Conservation (phyloP, 2,797 vertebrate genomes). For the Tapera naevia region DNA sequence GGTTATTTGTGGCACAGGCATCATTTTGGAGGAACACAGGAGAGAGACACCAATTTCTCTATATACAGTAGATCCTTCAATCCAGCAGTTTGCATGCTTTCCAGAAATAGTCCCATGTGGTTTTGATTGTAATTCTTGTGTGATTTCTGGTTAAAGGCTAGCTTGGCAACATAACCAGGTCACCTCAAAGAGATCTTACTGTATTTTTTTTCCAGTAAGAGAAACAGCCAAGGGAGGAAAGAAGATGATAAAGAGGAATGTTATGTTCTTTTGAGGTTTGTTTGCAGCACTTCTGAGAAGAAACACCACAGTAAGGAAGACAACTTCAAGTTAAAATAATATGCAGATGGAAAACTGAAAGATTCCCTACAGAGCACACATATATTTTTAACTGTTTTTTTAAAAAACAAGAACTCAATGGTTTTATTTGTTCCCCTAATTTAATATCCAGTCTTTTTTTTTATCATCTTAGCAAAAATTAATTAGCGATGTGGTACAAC, state of each 20-base stretch:
- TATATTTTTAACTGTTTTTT: background rate
- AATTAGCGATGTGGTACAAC: background rate
- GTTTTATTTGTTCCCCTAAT: background rate
- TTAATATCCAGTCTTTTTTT: background rate
- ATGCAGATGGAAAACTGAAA: background rate
- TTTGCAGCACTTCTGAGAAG: background rate
- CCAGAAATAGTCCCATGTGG: background rate
- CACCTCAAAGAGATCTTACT: slow-evolving; percentile 9
- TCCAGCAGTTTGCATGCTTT: background rate
- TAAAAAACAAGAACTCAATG: background rate
- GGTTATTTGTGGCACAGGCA: background rate
- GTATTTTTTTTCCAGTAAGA: background rate
- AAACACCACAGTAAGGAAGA: background rate
- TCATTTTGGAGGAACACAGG: background rate
- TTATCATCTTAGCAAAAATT: background rate
- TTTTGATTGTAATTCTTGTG: background rate
- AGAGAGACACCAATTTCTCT: background rate
- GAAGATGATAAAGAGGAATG: background rate
- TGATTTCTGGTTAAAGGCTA: slow-evolving; percentile 16
- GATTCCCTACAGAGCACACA: background rate
- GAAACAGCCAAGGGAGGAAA: background rate
- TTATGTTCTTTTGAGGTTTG: background rate
- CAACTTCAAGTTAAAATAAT: background rate
- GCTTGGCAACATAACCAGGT: slow-evolving; percentile 3
- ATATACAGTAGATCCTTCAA: background rate